Percentiles rank a stretch among this genome's conserved stretches.
Conservation (phyloP, 2,113 vertebrate species). For the Ceyx melanurus region DNA sequence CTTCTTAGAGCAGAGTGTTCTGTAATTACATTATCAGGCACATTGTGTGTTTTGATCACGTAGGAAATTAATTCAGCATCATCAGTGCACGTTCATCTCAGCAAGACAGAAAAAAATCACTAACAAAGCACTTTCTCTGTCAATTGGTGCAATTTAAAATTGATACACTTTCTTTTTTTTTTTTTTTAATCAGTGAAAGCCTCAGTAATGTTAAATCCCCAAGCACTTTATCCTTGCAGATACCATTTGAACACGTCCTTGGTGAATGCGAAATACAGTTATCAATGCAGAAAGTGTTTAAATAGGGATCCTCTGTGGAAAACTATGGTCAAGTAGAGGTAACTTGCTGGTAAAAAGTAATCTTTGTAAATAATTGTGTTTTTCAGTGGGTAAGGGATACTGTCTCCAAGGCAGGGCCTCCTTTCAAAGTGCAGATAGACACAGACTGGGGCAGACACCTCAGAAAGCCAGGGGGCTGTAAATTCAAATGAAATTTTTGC, state of each 20-base stretch:
- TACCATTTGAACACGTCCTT: background rate
- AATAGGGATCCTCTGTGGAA: background rate
- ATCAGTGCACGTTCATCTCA: conserved; percentile 2
- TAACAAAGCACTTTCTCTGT: background rate
- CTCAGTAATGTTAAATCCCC: background rate
- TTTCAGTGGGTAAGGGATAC: background rate
- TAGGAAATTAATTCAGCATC: conserved; percentile 34
- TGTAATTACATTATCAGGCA: conserved; percentile 31
- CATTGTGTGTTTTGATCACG: conserved; percentile 36
- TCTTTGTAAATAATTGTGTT: background rate
- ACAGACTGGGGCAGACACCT: background rate
- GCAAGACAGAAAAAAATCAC: background rate
- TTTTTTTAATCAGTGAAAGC: background rate
- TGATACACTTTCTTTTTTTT: background rate
- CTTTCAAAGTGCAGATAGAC: background rate
- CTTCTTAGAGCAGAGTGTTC: conserved; percentile 4
- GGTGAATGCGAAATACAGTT: background rate
- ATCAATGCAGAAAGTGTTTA: background rate
- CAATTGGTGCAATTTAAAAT: background rate
- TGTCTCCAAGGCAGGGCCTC: background rate
- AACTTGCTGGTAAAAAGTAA: background rate
- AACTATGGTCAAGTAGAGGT: background rate
- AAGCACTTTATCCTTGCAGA: background rate
- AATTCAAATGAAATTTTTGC: background rate
- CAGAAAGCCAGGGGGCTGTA: background rate